Conservation (phyloP, 2,888 invertebrate species). For the Ophion obscuratus region DNA sequence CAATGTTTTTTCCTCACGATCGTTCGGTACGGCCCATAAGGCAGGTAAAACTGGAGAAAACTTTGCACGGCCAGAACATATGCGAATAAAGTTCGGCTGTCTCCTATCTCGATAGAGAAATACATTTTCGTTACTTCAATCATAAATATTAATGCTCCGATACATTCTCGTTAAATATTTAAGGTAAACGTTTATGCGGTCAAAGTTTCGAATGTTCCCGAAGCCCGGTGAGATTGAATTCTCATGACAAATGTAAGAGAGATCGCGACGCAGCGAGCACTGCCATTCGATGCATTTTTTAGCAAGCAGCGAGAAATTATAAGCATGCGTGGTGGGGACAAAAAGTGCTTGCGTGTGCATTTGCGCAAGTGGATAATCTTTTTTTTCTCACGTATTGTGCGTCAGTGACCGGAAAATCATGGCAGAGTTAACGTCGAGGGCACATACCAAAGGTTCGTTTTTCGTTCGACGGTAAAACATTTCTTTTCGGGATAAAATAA, state of each 20-base stretch:
- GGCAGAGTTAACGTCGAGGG: constrained; percentile 39
- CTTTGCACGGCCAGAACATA: too few species aligned
- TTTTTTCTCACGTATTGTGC: not conserved
- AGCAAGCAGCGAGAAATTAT: constrained; percentile 7
- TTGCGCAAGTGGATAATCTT: constrained; percentile 5
- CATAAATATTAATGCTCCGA: not conserved
- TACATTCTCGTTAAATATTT: constrained; percentile 13
- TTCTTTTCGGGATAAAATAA: not conserved
- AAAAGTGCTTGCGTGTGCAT: constrained; percentile 5
- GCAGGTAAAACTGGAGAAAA: too few species aligned
- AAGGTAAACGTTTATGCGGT: constrained; percentile 8
- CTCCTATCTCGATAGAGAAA: not conserved
- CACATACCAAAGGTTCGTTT: constrained; percentile 38
- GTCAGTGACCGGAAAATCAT: constrained; percentile 36
- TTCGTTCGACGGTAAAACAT: not conserved
- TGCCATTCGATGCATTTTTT: constrained; percentile 39
- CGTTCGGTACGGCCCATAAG: too few species aligned
- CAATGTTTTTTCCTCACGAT: too few species aligned
- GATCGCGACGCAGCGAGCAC: not conserved
- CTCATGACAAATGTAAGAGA: constrained; percentile 27
- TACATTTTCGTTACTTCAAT: not conserved
- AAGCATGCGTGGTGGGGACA: constrained; percentile 25
- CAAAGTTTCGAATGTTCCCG: constrained; percentile 9
- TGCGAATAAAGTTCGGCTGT: too few species aligned
- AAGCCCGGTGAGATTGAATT: not conserved